Percentiles rank a stretch among this genome's conserved stretches.
phyloP scores from a whole-genome alignment of 2,113 vertebrate genomes.

The Gallinago undulata region DNA sequence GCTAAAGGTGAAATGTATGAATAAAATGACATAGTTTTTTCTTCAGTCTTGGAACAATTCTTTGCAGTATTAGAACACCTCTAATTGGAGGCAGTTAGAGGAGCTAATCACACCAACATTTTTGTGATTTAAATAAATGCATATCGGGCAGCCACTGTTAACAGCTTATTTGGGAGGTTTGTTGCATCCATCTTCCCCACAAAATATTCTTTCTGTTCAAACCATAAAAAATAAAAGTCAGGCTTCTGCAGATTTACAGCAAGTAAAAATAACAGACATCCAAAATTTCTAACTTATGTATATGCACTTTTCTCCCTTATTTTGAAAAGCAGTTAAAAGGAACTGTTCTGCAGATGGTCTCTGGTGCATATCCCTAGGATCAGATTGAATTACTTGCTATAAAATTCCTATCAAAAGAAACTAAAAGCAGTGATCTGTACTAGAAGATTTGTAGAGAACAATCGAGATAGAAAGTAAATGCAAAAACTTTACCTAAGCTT shows the following conservation, averaged over 20 bases:
- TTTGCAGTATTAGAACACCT: not conserved
- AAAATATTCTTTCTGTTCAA: not conserved
- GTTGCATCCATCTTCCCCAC: not conserved
- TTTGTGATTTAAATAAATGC: not conserved
- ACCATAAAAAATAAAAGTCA: not conserved
- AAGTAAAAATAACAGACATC: not conserved
- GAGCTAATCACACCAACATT: not conserved
- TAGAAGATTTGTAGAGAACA: not conserved
- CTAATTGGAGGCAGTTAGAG: not conserved
- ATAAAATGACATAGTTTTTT: not conserved
- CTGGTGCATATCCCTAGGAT: not conserved
- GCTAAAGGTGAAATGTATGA: not conserved
- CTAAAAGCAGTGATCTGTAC: not conserved
- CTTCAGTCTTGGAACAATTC: not conserved
- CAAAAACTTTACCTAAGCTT: not conserved
- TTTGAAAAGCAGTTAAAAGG: not conserved
- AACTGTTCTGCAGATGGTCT: not conserved
- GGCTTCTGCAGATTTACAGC: not conserved
- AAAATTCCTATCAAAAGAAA: not conserved
- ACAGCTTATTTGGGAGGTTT: not conserved
- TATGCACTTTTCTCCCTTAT: not conserved
- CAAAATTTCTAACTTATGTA: not conserved
- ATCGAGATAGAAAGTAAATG: not conserved
- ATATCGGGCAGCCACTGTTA: not conserved
- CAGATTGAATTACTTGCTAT: not conserved